These are phyloP conservation scores for Fratercula arctica DNA, from an alignment of 2,797 vertebrate species.

Conservation along the genomic window DNA sequence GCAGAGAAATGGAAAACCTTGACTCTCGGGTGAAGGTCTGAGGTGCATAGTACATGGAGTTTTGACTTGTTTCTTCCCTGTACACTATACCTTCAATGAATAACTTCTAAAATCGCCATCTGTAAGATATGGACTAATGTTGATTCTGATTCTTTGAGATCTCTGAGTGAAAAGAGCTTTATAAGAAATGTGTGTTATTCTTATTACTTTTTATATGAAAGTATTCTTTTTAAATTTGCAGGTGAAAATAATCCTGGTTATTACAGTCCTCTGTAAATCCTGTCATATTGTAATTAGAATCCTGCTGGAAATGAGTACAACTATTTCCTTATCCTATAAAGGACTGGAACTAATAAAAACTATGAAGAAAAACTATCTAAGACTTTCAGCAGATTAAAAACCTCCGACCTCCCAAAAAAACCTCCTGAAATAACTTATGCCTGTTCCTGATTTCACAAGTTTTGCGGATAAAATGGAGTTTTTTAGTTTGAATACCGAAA, in stretches of 20 bases:
- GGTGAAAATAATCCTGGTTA: conserved; percentile 11
- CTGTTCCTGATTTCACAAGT: not conserved
- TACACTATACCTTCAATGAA: not conserved
- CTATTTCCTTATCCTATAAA: conserved; percentile 3
- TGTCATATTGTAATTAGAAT: conserved; percentile 46
- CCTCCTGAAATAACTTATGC: not conserved
- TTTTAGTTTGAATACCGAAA: not conserved
- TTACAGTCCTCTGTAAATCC: conserved; percentile 20
- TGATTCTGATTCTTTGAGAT: not conserved
- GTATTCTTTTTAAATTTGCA: not conserved
- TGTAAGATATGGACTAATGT: not conserved
- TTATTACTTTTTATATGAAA: not conserved
- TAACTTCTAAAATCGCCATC: not conserved
- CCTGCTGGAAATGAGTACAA: not conserved
- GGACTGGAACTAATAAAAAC: not conserved
- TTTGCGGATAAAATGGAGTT: not conserved
- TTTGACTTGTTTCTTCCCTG: not conserved
- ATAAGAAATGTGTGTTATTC: not conserved
- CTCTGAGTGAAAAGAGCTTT: not conserved
- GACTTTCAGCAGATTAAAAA: not conserved
- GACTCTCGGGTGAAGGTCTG: not conserved
- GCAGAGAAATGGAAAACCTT: not conserved
- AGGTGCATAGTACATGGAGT: not conserved
- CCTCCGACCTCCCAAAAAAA: not conserved
- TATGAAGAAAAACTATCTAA: not conserved